These are phyloP conservation scores for Invenusta paracnida DNA, from an alignment of 2,888 invertebrate genomes.

Conservation along the genomic window DNA sequence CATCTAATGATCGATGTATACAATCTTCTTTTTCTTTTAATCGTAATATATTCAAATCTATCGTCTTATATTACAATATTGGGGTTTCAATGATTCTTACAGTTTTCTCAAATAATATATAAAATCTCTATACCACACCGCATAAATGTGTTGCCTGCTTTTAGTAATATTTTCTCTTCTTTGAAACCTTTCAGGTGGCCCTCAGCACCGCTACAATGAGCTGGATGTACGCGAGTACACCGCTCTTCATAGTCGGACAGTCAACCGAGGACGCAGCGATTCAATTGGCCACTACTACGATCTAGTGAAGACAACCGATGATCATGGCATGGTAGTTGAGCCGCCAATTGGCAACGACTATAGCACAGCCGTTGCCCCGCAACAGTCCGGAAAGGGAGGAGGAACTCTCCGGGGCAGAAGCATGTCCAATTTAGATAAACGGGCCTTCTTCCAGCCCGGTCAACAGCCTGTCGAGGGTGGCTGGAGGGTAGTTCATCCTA, in stretches of 20 bases:
- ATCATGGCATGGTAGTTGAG: background rate
- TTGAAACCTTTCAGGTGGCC: background rate
- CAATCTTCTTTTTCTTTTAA: no score
- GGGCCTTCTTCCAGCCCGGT: background rate
- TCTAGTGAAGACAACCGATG: background rate
- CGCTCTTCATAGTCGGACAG: background rate
- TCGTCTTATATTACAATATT: no score
- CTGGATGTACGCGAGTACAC: constrained; percentile 6
- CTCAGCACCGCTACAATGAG: background rate
- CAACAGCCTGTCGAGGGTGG: background rate
- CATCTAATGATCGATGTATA: no score
- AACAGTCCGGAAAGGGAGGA: background rate
- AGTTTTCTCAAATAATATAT: no score
- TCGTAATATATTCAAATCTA: no score
- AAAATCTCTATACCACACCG: no score
- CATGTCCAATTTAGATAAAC: background rate
- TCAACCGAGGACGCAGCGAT: background rate
- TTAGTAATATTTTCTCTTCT: no score
- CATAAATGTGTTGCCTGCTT: no score
- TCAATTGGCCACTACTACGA: constrained; percentile 12
- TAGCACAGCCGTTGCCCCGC: background rate
- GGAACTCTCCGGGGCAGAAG: background rate
- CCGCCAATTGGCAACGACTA: background rate
- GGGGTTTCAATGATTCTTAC: no score
- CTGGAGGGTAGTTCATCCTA: background rate